phyloP scores from a whole-genome alignment of 2,797 vertebrate genomes.

The Crocodylus rhombifer region DNA sequence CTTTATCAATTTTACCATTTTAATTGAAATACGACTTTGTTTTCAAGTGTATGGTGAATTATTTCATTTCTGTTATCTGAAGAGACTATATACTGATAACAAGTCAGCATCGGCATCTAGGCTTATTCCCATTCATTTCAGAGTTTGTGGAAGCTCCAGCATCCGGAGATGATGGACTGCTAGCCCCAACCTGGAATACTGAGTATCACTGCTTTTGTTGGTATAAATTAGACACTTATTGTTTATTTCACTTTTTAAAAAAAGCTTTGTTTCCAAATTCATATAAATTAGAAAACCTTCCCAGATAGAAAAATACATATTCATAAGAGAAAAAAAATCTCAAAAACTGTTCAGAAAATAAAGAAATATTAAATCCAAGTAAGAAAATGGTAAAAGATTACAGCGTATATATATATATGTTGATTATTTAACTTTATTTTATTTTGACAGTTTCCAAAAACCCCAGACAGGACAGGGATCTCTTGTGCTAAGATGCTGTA shows the following conservation, averaged over 20 bases:
- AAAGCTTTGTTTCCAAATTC: constrained; percentile 24
- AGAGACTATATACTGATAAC: constrained; percentile 65
- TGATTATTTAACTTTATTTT: background rate
- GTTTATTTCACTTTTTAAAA: constrained; percentile 25
- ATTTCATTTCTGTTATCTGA: constrained; percentile 73
- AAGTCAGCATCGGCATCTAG: constrained; percentile 52
- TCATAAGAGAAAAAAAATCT: background rate
- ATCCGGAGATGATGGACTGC: constrained; percentile 52
- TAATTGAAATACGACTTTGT: constrained; percentile 71
- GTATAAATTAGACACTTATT: constrained; percentile 12
- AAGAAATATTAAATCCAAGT: background rate
- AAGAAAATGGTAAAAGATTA: background rate
- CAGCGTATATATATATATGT: background rate
- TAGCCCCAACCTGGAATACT: constrained; percentile 33
- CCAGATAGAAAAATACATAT: background rate
- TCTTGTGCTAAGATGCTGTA: background rate
- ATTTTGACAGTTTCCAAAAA: background rate
- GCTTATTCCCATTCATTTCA: constrained; percentile 54
- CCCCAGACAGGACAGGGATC: background rate
- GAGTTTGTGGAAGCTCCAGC: constrained; percentile 26
- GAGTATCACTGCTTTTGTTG: background rate
- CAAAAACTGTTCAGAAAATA: background rate
- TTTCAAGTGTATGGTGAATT: constrained; percentile 62
- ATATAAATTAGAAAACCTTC: background rate
- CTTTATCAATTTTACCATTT: constrained; percentile 69